Evolutionary conservation across 2,888 invertebrate genomes (phyloP), one percentile per base, ranked within the genome.

Genomic region (Rhagonycha lutea): DNA sequence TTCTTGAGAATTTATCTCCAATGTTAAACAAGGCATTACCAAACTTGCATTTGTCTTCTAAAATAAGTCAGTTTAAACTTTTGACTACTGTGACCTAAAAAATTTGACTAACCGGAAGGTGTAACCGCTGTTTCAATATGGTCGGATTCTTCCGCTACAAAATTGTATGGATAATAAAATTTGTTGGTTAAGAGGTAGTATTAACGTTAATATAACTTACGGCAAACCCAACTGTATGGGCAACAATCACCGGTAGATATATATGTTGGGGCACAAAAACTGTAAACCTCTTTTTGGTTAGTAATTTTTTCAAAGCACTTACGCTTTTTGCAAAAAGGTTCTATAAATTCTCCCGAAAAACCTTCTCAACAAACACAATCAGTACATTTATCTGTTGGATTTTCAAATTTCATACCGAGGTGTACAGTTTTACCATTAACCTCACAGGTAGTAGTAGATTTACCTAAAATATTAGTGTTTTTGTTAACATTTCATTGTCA

Each of bases 281-380:
- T 69, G 67, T 73, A 24, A 4, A 78, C 61, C 14, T 60, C 61
- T 8, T 75, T 28, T 61, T 70, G 72, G 65, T 73, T 14, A 24
- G 10, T 8, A 18, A 77, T 14, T 72, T 80, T 78, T 14, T 62
- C 29, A 3, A 72, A 73, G 28, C 80, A 80, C 14, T 79, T 73
- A 0, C 14, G 4, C 24, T 14, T 63, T 69, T 61, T 61, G 62
- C 76, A 76, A 18, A 69, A 69, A 10, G 78, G 73, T 47, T 75
- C 75, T 14, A 80, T 79, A 11, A 77, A 76, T 71, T 76, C 76
- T 32, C 79, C 81, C 5, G 70, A 74, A 60, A 78, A 82, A 29
- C 76, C 71, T 74, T 81, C 77, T 61, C 78, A 65, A 68, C 82
- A 82, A n/a, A 82, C 79, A 63, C 82, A 82, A 9, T 14, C 61